phyloP scores from a whole-genome alignment of 2,797 vertebrate species.

The Ceryle rudis region DNA sequence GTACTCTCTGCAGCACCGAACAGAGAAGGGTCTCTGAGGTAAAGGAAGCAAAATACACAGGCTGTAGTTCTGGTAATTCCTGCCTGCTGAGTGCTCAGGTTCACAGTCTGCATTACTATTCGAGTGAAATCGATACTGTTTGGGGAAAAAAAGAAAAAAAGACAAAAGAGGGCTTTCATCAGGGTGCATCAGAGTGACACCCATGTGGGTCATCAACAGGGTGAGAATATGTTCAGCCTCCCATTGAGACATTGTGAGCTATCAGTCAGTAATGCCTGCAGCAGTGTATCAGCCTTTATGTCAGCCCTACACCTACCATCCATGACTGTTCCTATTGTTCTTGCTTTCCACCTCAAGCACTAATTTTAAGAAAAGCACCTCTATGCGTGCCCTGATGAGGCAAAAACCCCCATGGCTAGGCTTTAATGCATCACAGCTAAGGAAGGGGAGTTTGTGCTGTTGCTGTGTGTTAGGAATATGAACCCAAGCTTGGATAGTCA shows the following conservation, averaged over 20 bases:
- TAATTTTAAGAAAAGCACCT: neutral
- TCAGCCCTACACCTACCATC: neutral
- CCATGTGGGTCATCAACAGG: neutral
- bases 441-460: fast-evolving
- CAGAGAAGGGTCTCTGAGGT: neutral
- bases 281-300: neutral
- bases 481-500: neutral
- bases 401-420: neutral
- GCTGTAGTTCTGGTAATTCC: neutral
- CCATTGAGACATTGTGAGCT: neutral
- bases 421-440: neutral
- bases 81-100: neutral
- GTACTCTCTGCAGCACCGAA: neutral
- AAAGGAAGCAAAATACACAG: neutral
- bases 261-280: fast-evolving
- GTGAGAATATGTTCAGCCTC: neutral
- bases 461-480: neutral
- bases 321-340: neutral
- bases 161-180: neutral
- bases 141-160: neutral
- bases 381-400: fast-evolving
- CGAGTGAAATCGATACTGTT: neutral
- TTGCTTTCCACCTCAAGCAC: neutral
- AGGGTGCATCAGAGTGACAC: neutral
- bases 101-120: neutral